phyloP scores from a whole-genome alignment of 2,113 vertebrate species.

The Brachypodius melanocephalos region DNA sequence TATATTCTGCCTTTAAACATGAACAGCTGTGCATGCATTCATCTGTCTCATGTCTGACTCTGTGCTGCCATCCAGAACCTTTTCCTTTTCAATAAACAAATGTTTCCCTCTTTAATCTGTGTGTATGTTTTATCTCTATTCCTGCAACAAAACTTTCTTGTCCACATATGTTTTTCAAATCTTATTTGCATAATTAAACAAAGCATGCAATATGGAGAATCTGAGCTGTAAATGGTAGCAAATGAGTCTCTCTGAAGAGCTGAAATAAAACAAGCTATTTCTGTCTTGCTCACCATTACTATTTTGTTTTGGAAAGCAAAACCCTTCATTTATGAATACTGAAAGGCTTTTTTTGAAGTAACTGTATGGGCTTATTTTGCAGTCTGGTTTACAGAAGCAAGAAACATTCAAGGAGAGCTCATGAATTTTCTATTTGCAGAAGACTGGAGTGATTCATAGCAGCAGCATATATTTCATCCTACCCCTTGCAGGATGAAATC shows the following conservation, averaged over 20 bases:
- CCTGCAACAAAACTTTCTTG: constrained; percentile 48
- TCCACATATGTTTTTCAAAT: constrained; percentile 40
- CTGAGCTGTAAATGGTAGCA: not conserved
- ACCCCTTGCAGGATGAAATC: not conserved
- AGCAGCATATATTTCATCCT: not conserved
- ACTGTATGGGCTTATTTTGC: constrained; percentile 10
- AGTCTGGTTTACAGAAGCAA: constrained; percentile 8
- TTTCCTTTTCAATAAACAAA: constrained; percentile 66
- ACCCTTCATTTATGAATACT: constrained; percentile 14
- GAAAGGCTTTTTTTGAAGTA: constrained; percentile 41
- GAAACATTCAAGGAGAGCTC: not conserved
- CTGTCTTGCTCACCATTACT: not conserved
- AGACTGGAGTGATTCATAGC: not conserved
- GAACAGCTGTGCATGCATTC: constrained; percentile 73
- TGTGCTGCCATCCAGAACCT: constrained; percentile 60
- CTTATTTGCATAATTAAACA: constrained; percentile 62
- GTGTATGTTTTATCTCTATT: constrained; percentile 52
- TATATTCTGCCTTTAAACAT: constrained; percentile 72
- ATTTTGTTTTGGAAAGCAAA: constrained; percentile 28
- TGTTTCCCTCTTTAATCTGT: constrained; percentile 54
- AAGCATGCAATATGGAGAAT: not conserved
- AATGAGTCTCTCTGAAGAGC: not conserved
- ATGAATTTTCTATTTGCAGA: constrained; percentile 29
- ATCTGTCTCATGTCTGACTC: constrained; percentile 65
- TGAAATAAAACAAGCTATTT: constrained; percentile 36